Evolutionary conservation across 2,797 vertebrate species (phyloP).

Genomic region (Hozukius guyotensis): DNA sequence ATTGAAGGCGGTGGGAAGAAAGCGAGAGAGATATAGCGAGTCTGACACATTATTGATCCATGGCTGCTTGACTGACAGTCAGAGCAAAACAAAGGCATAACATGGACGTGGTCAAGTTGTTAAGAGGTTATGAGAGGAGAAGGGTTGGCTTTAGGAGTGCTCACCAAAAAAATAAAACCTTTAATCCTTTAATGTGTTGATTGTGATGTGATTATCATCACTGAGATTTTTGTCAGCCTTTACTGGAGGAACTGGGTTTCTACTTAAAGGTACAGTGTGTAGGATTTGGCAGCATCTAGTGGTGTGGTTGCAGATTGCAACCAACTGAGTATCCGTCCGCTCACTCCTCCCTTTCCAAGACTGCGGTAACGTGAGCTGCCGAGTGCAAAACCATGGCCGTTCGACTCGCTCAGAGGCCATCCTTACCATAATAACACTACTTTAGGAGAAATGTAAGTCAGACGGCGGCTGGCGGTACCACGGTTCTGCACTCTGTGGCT

Average conservation of each 20-base stretch:
- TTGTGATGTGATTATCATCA: background rate
- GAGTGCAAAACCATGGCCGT: too few relatives aligned
- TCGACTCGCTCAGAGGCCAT: too few relatives aligned
- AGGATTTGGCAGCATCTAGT: too few relatives aligned
- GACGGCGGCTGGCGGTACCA: too few relatives aligned
- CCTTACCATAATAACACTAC: too few relatives aligned
- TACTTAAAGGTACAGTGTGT: background rate
- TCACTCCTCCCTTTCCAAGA: too few relatives aligned
- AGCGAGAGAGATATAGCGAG: conserved; percentile 51
- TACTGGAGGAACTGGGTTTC: background rate
- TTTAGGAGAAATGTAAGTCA: too few relatives aligned
- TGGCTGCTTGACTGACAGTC: conserved; percentile 57
- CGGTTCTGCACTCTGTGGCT: too few relatives aligned
- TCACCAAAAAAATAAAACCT: background rate
- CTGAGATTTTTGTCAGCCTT: background rate
- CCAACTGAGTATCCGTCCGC: too few relatives aligned
- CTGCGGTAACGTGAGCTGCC: too few relatives aligned
- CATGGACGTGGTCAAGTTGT: conserved; percentile 18
- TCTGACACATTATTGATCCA: conserved; percentile 74
- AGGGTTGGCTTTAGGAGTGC: background rate
- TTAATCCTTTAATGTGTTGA: background rate
- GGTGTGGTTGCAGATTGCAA: too few relatives aligned
- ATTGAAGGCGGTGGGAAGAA: conserved; percentile 57
- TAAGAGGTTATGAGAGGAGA: conserved; percentile 25
- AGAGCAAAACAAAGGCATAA: conserved; percentile 58